phyloP scores from a whole-genome alignment of 2,113 vertebrate genomes.

The Tachuris rubrigastra region DNA sequence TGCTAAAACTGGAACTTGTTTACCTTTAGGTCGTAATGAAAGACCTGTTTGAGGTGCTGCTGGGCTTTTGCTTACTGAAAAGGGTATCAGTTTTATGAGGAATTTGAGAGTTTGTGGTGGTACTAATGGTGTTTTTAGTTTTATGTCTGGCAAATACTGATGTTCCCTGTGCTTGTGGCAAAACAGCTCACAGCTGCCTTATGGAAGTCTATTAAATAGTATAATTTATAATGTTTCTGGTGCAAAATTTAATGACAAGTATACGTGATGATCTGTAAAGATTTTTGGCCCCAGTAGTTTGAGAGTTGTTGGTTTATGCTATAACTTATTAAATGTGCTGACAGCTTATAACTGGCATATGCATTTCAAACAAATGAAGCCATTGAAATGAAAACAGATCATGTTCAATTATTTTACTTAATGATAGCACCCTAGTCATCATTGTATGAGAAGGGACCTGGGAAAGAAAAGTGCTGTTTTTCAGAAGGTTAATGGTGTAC shows the following conservation, averaged over 20 bases:
- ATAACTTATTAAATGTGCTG: constrained; percentile 24
- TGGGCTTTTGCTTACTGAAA: not conserved
- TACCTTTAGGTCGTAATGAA: not conserved
- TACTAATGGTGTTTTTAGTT: not conserved
- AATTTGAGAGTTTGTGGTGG: not conserved
- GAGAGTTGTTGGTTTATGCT: not conserved
- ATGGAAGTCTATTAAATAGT: not conserved
- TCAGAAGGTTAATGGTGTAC: not conserved
- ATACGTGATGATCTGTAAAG: constrained; percentile 22
- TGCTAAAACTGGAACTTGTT: not conserved
- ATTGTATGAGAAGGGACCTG: not conserved
- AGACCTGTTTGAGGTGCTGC: not conserved
- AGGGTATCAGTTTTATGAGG: not conserved
- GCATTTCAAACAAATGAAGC: constrained; percentile 16
- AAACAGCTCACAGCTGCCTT: not conserved
- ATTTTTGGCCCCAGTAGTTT: not conserved
- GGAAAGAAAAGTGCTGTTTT: not conserved
- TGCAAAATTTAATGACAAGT: constrained; percentile 36
- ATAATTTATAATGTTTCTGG: constrained; percentile 1
- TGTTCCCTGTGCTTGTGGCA: not conserved
- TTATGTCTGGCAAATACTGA: not conserved
- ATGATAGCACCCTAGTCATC: not conserved
- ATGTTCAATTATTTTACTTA: not conserved
- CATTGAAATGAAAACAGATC: constrained; percentile 16
- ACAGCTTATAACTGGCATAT: constrained; percentile 9